A percentile compares a stretch with the other conserved stretches of the same genome.
Conservation (phyloP, 2,113 vertebrate species). For the cattle (Bos taurus) region ARS-UCD2.0 NC_037340.1:68753501-68754000, state of each 20-base stretch:
- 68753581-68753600: neutral
- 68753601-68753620: constrained; percentile 1
- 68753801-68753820: neutral
- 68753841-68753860: constrained; percentile 20
- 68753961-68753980: neutral
- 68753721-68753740: constrained; percentile 48
- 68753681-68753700: constrained; percentile 54
- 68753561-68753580: neutral
- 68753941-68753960: neutral
- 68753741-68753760: constrained; percentile 12
- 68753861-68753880: neutral
- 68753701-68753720: constrained; percentile 40
- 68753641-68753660: constrained; percentile 47
- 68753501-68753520: neutral
- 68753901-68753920: neutral
- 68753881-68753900: neutral
- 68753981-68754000: neutral
- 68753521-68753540: neutral
- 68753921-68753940: neutral
- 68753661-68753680: constrained; percentile 23
- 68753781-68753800: constrained; percentile 39
- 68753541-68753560: neutral
- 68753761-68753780: constrained; percentile 61
- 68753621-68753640: constrained; percentile 5
- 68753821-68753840: neutral